These are phyloP conservation scores for Drosophila nikananu DNA, from an alignment of 1,140 invertebrate species.

Conservation along the genomic window DNA sequence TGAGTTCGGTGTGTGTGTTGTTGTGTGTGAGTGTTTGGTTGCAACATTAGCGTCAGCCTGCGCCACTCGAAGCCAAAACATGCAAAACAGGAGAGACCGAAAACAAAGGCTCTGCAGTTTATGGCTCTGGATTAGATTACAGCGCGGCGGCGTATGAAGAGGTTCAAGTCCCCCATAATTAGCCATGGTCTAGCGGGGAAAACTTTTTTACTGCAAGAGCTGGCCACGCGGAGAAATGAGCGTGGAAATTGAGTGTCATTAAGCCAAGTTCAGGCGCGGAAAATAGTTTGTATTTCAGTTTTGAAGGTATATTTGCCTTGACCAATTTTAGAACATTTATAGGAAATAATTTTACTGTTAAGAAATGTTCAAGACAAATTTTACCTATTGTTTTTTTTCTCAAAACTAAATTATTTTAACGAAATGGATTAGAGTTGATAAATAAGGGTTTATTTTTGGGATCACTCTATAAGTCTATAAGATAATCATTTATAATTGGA, in stretches of 20 bases:
- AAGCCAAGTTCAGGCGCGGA: background rate
- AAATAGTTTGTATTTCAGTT: background rate
- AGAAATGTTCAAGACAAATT: too few relatives aligned
- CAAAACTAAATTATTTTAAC: too few relatives aligned
- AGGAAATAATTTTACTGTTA: background rate
- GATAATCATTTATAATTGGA: background rate
- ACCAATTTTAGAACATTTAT: background rate
- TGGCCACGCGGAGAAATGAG: background rate
- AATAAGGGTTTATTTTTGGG: background rate
- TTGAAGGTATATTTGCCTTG: background rate
- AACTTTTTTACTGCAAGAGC: slow-evolving; percentile 1
- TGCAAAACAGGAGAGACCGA: slow-evolving; percentile 63
- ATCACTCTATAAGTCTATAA: background rate
- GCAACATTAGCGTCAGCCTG: slow-evolving; percentile 67
- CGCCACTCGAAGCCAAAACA: slow-evolving; percentile 58
- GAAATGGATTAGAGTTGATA: too few relatives aligned
- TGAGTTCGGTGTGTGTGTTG: slow-evolving; percentile 12
- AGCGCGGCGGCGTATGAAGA: slow-evolving; percentile 31
- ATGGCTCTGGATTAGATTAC: slow-evolving; percentile 65
- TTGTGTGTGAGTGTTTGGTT: slow-evolving; percentile 25
- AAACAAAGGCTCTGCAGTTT: slow-evolving; percentile 73
- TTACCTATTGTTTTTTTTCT: too few relatives aligned
- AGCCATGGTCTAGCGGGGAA: slow-evolving; percentile 42
- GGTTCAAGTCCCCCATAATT: slow-evolving; percentile 44
- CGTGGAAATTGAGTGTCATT: background rate